Base-by-base conservation (phyloP, 1,140 invertebrate species). In the Oedothorax gibbosus region DNA sequence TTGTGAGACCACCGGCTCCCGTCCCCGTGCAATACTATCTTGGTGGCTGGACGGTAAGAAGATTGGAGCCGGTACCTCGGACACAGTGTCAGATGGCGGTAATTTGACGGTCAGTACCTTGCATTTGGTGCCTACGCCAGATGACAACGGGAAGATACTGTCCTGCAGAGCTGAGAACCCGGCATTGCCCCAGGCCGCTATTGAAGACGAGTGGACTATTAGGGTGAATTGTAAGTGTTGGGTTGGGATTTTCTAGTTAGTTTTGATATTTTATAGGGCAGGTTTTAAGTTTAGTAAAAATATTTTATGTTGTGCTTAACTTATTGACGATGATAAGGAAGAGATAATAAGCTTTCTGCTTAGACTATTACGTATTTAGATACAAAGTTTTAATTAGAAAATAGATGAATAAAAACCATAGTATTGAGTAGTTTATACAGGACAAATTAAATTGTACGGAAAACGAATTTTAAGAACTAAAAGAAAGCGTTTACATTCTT, bases 101-200 rank as follows among this genome's bases (percentile, higher is more conserved):
- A 88, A 87, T 73, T 50, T 80, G 49, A 88, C 87, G 18, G 71
- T 86, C 21, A 88, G 86, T 54, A 85, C 77, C 14, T 60, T 88
- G 14, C 75, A 87, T 60, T 85, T 88, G 20, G 85, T 93, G 86
- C 95, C 76, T 92, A 91, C 92, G 60, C 95, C 95, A 90, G 92
- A 93, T 57, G 96, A 97, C 91, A 93, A 95, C 72, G 95, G 95
- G n/a, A 95, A 94, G 88, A 94, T 93, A 89, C 90, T 97, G 86
- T 93, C 94, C 5, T 97, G 96, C 89, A 92, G 94, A 79, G 94
- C 95, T 11, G 95, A 96, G 89, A 97, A 97, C 90, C 93, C 94
- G 7, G 64, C 80, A 65, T 69, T 87, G 15, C 86, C 88, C 8
- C 92, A 91, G 87, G 94, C 94, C 87, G 93, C 93, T 56, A 92